Base-by-base conservation (phyloP, 1,140 invertebrate genomes). In the Tigriopus japonicus region DNA sequence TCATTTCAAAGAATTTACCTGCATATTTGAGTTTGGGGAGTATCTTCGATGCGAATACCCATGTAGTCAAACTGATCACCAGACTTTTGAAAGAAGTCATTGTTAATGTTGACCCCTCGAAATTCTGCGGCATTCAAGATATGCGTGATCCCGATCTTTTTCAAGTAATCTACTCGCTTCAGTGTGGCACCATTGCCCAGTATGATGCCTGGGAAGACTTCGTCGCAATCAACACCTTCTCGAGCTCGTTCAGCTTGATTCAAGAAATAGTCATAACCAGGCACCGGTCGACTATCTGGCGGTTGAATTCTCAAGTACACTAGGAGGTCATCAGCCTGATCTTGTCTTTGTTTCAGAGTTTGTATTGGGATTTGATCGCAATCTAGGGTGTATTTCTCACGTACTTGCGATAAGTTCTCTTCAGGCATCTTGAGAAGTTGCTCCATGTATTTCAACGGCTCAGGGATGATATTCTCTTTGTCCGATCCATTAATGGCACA, bases 21-120 rank as follows among this genome's bases (percentile, higher is more conserved):
- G 45, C 45, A 52, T 5, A 60, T 60, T 15, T 52, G 58, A n/a
- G 58, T 60, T 49, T 60, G 42, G 23, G 58, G 58, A 1, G 58
- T 60, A 24, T 60, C 58, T 52, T 60, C 58, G 28, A 60, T 42
- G 15, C 58, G 15, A 17, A 60, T n/a, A 5, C 58, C 58, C 43
- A 42, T 52, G 28, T 60, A 60, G 5, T 19, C 14, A 21, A 60
- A 23, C 6, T 49, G n/a, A 12, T 49, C 40, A 2, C 42, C 45
- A 49, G 28, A 15, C n/a, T 23, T 14, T 13, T 60, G 17, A 52
- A 52, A 60, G 35, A 21, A 60, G 13, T 28, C 19, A 3, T 52
- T 23, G 45, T 35, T 51, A 13, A 52, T 14, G 41, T 60, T 60
- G 12, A 60, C 58, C n/a, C 58, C 58, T 14, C 58, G 42, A 52